phyloP scores from a whole-genome alignment of 1,140 invertebrate genomes.

The Pomacea maculata region DNA sequence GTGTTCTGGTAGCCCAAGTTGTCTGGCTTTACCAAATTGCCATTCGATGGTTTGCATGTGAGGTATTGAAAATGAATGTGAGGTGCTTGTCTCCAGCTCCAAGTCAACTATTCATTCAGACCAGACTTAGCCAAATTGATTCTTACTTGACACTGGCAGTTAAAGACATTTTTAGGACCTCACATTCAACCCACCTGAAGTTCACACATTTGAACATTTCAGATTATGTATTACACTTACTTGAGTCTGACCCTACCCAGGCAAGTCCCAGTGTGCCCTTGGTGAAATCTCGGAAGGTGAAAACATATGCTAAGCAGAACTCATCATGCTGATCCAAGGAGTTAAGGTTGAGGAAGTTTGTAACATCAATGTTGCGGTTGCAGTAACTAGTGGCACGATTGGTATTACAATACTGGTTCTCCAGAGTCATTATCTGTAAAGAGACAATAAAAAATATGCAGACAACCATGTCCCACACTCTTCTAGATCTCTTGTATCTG shows the following conservation, averaged over 20 bases:
- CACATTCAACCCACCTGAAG: no score
- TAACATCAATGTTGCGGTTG: constrained; percentile 97
- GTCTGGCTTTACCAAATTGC: no score
- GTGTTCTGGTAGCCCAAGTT: no score
- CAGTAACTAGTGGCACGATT: constrained; percentile 85
- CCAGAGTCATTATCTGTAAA: constrained; percentile 66
- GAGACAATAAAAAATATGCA: neutral
- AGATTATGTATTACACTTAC: constrained; percentile 14
- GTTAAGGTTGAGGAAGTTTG: constrained; percentile 98
- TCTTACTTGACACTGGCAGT: no score
- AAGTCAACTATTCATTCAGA: no score
- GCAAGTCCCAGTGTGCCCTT: constrained; percentile 96
- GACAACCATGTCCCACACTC: neutral
- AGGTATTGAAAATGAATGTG: no score
- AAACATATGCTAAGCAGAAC: constrained; percentile 98
- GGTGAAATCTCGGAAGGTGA: constrained; percentile 97
- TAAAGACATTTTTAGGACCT: no score
- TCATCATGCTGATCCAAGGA: constrained; percentile 96
- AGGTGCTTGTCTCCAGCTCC: no score
- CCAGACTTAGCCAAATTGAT: no score
- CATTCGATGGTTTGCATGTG: no score
- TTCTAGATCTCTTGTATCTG: neutral
- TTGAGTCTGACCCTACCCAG: constrained; percentile 80
- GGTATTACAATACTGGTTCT: constrained; percentile 53
- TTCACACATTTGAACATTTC: neutral